Conservation (phyloP, 2,797 vertebrate species). For the Choloepus didactylus region DNA sequence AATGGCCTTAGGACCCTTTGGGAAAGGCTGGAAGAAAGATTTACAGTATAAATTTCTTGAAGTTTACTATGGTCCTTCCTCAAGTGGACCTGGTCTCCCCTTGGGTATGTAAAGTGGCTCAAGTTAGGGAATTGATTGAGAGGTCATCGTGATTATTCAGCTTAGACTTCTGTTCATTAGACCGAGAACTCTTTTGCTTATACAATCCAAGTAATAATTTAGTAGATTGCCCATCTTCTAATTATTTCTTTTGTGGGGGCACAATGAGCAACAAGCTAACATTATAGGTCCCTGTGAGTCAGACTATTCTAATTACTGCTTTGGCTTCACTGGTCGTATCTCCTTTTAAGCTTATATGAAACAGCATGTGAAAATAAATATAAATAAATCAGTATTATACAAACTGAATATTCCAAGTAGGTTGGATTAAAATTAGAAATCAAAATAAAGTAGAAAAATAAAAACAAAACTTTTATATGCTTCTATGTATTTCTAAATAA, state of each 20-base stretch:
- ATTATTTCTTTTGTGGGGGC: neutral
- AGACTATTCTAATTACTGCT: neutral
- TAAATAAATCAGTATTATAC: neutral
- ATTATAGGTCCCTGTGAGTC: neutral
- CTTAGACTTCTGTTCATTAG: neutral
- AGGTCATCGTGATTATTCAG: neutral
- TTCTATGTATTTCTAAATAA: neutral
- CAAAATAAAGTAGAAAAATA: slow-evolving; percentile 1
- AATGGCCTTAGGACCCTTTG: neutral
- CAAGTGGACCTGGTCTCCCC: neutral
- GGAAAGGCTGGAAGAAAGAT: neutral
- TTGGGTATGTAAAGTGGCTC: neutral
- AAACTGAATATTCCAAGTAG: neutral
- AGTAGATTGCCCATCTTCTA: neutral
- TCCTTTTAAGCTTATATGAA: neutral
- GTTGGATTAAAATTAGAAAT: slow-evolving; percentile 3
- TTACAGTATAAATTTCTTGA: neutral
- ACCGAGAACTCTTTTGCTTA: neutral
- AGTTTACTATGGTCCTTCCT: neutral
- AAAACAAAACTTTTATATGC: neutral
- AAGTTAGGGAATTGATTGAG: neutral
- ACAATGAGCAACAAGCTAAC: neutral
- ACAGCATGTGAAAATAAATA: slow-evolving; percentile 5
- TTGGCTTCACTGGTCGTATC: neutral
- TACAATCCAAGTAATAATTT: neutral